Conservation (phyloP, 1,140 invertebrate genomes). For the Eupristina koningsbergeri region DNA sequence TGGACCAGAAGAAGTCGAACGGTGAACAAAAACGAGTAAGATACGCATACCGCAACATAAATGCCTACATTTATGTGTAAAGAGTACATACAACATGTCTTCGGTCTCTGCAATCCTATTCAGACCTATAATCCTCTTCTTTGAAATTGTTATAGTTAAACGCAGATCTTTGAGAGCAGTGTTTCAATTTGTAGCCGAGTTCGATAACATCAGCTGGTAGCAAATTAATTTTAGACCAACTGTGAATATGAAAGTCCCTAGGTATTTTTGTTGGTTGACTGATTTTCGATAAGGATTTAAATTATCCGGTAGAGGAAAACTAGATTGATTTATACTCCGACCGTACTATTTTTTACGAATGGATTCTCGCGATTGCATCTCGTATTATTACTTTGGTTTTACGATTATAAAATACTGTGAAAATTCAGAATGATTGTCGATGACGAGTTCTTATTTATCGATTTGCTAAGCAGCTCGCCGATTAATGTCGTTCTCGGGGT, state of each 20-base stretch:
- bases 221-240: slow-evolving; percentile 38
- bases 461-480: too few relatives aligned
- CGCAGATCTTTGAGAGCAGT: background rate
- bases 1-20: too few relatives aligned
- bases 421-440: background rate
- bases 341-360: background rate
- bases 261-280: slow-evolving; percentile 16
- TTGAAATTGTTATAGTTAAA: slow-evolving; percentile 10
- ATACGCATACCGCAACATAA: background rate
- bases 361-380: background rate
- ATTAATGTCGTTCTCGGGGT: too few relatives aligned
- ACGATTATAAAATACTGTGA: background rate
- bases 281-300: slow-evolving; percentile 43
- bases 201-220: slow-evolving; percentile 19
- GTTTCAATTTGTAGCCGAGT: background rate
- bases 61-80: background rate
- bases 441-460: too few relatives aligned
- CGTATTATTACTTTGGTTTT: background rate
- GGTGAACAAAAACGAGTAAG: too few relatives aligned
- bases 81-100: background rate
- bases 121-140: background rate
- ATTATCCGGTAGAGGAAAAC: background rate
- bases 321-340: slow-evolving; percentile 34
- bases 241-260: background rate
- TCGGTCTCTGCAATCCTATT: background rate